Percentiles rank a stretch among this genome's conserved stretches.
Evolutionary conservation across 2,113 vertebrate species (phyloP).

Genomic region (Typhlomys cinereus): DNA sequence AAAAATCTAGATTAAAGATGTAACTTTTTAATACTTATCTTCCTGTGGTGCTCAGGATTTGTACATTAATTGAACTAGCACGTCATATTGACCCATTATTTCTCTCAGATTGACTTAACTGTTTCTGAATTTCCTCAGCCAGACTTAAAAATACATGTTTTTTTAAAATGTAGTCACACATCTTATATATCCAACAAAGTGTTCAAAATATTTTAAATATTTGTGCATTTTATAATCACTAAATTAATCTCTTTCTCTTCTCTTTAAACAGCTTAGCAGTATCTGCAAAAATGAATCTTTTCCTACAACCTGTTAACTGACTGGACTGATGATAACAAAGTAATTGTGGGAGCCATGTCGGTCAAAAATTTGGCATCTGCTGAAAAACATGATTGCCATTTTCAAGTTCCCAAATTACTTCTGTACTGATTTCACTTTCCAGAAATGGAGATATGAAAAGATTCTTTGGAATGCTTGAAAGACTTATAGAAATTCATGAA

Average conservation of each 20-base stretch:
- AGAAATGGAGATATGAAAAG: constrained; percentile 74
- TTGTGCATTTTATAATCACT: constrained; percentile 69
- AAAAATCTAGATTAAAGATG: constrained; percentile 46
- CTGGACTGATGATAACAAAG: constrained; percentile 75
- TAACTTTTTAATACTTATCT: constrained; percentile 57
- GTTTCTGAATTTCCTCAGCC: constrained; percentile 67
- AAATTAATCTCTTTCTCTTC: constrained; percentile 79
- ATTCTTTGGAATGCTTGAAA: constrained; percentile 72
- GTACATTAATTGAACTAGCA: constrained; percentile 76
- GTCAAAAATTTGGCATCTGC: constrained; percentile 77
- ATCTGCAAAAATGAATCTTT: constrained; percentile 69
- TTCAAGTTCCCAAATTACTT: constrained; percentile 78
- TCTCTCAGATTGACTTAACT: constrained; percentile 64
- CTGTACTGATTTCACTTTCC: constrained; percentile 76
- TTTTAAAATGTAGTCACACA: constrained; percentile 69
- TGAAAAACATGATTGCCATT: constrained; percentile 79
- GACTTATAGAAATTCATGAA: constrained; percentile 75
- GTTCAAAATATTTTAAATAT: constrained; percentile 71
- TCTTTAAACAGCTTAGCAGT: constrained; percentile 81
- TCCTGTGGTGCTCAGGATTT: constrained; percentile 66
- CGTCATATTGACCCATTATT: constrained; percentile 62
- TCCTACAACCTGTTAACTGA: constrained; percentile 78
- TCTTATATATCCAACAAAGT: constrained; percentile 66
- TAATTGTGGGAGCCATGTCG: constrained; percentile 75
- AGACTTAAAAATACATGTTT: constrained; percentile 67